Evolutionary conservation across 2,797 vertebrate genomes (phyloP).

Genomic region (Thunnus albacares): DNA sequence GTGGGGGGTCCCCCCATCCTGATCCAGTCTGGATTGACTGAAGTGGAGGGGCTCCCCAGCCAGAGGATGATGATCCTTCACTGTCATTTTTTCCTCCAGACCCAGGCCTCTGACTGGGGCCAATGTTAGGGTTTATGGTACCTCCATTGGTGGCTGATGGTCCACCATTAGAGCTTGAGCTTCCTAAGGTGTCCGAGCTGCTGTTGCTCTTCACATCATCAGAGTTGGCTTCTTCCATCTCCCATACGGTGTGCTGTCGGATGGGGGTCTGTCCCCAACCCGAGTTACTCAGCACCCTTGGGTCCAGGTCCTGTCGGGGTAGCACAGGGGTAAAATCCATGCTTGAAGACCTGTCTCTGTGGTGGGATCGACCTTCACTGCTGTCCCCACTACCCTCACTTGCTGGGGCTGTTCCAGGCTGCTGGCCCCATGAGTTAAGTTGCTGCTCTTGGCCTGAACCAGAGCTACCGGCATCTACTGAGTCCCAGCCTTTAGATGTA

Average conservation of each 20-base stretch:
- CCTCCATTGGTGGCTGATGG: conserved; percentile 73
- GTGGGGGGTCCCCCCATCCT: conserved; percentile 91
- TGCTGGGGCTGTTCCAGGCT: conserved; percentile 89
- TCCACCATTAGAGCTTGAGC: conserved; percentile 73
- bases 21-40: conserved; percentile 86
- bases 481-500: conserved; percentile 81
- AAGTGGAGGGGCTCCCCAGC: conserved; percentile 89
- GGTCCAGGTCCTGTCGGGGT: conserved; percentile 94
- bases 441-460: conserved; percentile 90
- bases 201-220: conserved; percentile 88
- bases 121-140: conserved; percentile 70
- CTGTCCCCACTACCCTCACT: conserved; percentile 92
- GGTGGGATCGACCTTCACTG: conserved; percentile 83
- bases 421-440: conserved; percentile 87
- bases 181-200: conserved; percentile 90
- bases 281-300: conserved; percentile 96
- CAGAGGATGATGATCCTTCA: conserved; percentile 91
- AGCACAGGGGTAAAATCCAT: conserved; percentile 89
- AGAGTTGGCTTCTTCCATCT: conserved; percentile 88
- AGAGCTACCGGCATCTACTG: conserved; percentile 84
- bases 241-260: conserved; percentile 98
- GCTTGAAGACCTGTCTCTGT: conserved; percentile 88
- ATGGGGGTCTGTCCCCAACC: conserved; percentile 99
- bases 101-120: conserved; percentile 75
- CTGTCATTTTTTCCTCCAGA: conserved; percentile 92